Evolutionary conservation across 2,797 vertebrate species (phyloP), one percentile per base, ranked within the genome.

Genomic region (Periparus ater): DNA sequence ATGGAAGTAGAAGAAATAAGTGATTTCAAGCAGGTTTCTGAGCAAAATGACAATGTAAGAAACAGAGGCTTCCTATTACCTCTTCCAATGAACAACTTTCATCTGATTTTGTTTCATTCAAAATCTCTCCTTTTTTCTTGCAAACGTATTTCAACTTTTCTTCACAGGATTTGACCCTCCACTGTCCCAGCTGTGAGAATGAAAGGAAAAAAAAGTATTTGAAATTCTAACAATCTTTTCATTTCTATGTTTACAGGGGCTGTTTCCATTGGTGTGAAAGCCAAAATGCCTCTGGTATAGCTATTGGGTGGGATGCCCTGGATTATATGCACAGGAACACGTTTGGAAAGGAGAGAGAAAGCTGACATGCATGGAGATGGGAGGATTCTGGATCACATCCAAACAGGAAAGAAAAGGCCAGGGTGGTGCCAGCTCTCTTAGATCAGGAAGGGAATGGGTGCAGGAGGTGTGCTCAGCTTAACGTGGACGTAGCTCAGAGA

Each of bases 61-160:
- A 78, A 70, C 7, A 55, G 7, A 72, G 23, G 17, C 13, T 58
- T 79, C 58, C 29, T 70, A 66, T 94, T 97, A 99, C 99, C 97
- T 98, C 97, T 36, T 98, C 78, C 63, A 90, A 57, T 60, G 96
- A 97, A 72, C 99, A 99, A 71, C 91, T 96, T 19, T 87, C 42
- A 87, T 97, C 96, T 62, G 96, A 81, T 10, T 23, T 95, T 7
- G 97, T 96, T 76, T 98, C 96, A 36, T 97, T 98, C 60, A 96
- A 96, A 78, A 98, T 91, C 12, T 96, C 88, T 95, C 99, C 99
- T 85, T 95, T 98, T 97, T 97, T 99, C 97, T 98, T 99, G 96
- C 99, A 99, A 89, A 99, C 97, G 47, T 98, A 99, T 80, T 98
- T 98, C 22, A 98, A 88, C 51, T 68, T 96, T 68, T 95, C 54